Percentiles rank a stretch among this genome's conserved stretches.
Conservation (phyloP, 92 coral and sea anemone species). For the Heliopora coerulea region DNA sequence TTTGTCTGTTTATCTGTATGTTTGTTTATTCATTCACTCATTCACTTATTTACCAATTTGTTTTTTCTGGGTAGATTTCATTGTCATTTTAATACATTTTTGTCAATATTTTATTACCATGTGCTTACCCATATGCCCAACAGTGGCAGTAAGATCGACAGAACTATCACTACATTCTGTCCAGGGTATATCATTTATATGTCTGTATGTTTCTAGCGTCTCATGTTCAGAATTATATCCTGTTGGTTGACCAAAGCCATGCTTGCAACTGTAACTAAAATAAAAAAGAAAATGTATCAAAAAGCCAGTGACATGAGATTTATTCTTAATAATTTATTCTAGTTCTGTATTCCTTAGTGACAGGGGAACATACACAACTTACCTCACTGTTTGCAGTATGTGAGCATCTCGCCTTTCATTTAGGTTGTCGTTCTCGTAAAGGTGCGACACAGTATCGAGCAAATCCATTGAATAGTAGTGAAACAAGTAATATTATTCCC, state of each 20-base stretch:
- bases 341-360: background rate
- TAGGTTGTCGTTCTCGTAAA: conserved; percentile 7
- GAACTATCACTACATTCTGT: conserved; percentile 9
- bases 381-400: conserved; percentile 33
- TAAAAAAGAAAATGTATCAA: background rate
- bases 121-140: conserved; percentile 35
- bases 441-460: conserved; percentile 24
- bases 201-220: background rate
- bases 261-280: conserved; percentile 23
- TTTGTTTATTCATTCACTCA: too few species aligned
- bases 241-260: conserved; percentile 10
- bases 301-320: background rate
- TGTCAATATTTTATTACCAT: too few species aligned
- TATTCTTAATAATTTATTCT: background rate
- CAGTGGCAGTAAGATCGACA: conserved; percentile 24
- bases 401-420: conserved; percentile 5
- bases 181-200: background rate
- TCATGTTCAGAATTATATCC: background rate
- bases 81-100: too few species aligned
- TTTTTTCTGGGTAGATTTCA: too few species aligned
- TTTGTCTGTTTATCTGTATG: too few species aligned
- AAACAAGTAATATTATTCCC: background rate
- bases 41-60: too few species aligned
- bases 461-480: conserved; percentile 9
- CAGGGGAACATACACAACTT: background rate